Conservation (phyloP, 2,888 invertebrate species). For the Caenorhabditis uteleia region DNA sequence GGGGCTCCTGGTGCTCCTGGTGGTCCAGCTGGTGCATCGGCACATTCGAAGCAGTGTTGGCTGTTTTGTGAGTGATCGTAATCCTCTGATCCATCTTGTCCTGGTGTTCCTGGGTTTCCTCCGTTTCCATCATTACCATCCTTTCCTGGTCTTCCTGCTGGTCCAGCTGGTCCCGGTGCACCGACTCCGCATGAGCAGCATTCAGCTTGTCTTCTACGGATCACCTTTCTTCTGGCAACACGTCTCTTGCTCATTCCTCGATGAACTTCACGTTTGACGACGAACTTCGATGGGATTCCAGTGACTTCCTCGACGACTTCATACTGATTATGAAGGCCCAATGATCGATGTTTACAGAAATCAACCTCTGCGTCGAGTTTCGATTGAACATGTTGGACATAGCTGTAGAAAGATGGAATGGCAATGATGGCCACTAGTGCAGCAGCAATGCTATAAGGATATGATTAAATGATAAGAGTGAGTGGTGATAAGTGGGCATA, state of each 20-base stretch:
- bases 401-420: conserved; percentile 37
- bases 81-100: conserved; percentile 39
- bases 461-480: background rate
- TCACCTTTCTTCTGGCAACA: conserved; percentile 22
- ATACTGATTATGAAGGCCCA: conserved; percentile 34
- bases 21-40: conserved; percentile 54
- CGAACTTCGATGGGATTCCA: conserved; percentile 33
- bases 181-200: conserved; percentile 55
- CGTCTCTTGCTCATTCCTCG: conserved; percentile 27
- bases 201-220: conserved; percentile 35
- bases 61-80: background rate
- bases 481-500: background rate
- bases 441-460: conserved; percentile 29
- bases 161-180: conserved; percentile 49
- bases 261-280: conserved; percentile 32
- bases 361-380: conserved; percentile 28
- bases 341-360: conserved; percentile 39
- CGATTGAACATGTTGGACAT: conserved; percentile 38
- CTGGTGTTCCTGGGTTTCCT: conserved; percentile 48
- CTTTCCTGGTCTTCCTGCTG: conserved; percentile 45
- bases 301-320: conserved; percentile 35
- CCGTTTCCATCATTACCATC: conserved; percentile 54
- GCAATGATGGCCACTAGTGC: conserved; percentile 30
- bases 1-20: conserved; percentile 51
- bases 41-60: conserved; percentile 38